Evolutionary conservation across 1,140 invertebrate genomes (phyloP), one percentile per base, ranked within the genome.

Genomic region (Megathymus violae): DNA sequence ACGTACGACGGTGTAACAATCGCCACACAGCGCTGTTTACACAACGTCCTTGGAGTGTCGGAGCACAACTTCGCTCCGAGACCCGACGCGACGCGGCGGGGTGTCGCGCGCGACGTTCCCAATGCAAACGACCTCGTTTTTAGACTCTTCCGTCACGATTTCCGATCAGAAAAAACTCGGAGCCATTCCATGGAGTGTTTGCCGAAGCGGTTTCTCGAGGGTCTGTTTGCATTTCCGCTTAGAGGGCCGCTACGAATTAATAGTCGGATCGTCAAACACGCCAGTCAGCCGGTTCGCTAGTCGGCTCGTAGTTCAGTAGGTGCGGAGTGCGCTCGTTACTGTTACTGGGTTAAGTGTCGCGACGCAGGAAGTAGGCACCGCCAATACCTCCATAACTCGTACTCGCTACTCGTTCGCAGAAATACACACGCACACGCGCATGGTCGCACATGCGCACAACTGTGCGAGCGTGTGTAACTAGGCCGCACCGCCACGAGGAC

Each of bases 291-390:
- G 36, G 47, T 16, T n/a, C n/a, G n/a, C n/a, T n/a, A n/a, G n/a
- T n/a, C n/a, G n/a, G 31, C 34, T 38, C 27, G 40, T 43, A 54
- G 51, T 54, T 41, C 51, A 43, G 36, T 54, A 43, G 51, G 51
- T 54, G 27, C 11, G 48, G 16, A 17, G 17, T 15, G 14, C 48
- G 43, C 10, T 6, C 17, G 27, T 31, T 31, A 22, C 51, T 4
- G 51, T 54, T 54, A 54, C 9, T 54, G 19, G 51, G 51, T 54
- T 54, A 54, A 54, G 51, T 54, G 38, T 54, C 51, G 36, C 38
- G 11, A 54, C 31, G 51, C 51, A 54, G 51, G 51, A 54, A 54
- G 51, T 54, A 54, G 51, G 51, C 50, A 41, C 34, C 34, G 48
- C n/a, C n/a, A n/a, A 27, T 36, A 41, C 27, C 27, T 4, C 27